A percentile compares a stretch with the other conserved stretches of the same genome.
Conservation (phyloP, 2,888 invertebrate genomes). For the Orthosia gracilis region DNA sequence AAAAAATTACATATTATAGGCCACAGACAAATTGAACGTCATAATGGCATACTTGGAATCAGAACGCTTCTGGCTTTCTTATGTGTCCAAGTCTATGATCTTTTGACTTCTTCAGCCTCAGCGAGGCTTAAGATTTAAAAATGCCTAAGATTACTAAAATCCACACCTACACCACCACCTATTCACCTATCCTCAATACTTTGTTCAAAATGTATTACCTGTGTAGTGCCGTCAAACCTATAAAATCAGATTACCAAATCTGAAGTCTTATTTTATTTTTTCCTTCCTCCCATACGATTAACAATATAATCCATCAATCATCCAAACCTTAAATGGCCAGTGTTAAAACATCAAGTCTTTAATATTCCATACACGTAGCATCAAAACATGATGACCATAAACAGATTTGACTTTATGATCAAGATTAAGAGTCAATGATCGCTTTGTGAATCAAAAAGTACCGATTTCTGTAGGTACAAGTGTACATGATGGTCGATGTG, state of each 20-base stretch:
- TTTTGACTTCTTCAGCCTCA: no score
- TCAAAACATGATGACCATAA: slow-evolving; percentile 32
- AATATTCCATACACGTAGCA: slow-evolving; percentile 39
- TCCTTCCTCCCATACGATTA: not conserved
- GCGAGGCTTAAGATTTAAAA: not conserved
- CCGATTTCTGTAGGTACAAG: not conserved
- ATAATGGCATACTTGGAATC: no score
- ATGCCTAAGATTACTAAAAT: not conserved
- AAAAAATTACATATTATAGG: no score
- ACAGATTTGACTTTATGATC: slow-evolving; percentile 12
- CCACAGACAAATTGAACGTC: no score
- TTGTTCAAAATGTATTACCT: not conserved
- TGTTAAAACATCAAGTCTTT: slow-evolving; percentile 10
- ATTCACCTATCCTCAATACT: not conserved
- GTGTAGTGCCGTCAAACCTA: not conserved
- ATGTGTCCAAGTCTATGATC: no score
- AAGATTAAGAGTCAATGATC: slow-evolving; percentile 40
- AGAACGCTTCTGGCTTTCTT: no score
- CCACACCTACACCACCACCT: no score
- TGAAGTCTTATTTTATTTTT: not conserved
- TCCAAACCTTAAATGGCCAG: slow-evolving; percentile 7
- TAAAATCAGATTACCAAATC: slow-evolving; percentile 18
- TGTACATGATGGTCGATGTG: not conserved
- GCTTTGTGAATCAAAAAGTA: slow-evolving; percentile 9
- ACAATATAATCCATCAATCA: slow-evolving; percentile 42